Evolutionary conservation across 2,888 invertebrate genomes (phyloP).

Genomic region (Leptinotarsa juncta): DNA sequence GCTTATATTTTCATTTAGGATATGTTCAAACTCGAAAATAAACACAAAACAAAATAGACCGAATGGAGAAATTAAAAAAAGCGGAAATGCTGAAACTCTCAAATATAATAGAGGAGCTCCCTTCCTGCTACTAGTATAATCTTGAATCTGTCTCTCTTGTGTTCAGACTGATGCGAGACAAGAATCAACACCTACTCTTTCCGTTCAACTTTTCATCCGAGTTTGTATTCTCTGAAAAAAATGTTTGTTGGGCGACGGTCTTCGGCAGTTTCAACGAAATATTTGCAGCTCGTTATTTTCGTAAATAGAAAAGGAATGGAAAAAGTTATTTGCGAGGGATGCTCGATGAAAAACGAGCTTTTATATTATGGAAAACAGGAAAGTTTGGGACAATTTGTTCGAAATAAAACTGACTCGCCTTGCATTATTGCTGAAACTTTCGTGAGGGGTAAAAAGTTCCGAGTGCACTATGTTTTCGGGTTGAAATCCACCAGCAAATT

Average conservation of each 20-base stretch:
- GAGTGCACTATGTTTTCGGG: conserved; percentile 18
- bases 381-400: conserved; percentile 37
- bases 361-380: conserved; percentile 40
- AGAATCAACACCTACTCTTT: not conserved
- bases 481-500: conserved; percentile 10
- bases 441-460: conserved; percentile 15
- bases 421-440: conserved; percentile 33
- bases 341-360: conserved; percentile 32
- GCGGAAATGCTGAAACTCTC: not conserved
- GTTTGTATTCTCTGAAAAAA: conserved; percentile 1
- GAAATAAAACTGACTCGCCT: conserved; percentile 35
- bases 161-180: not conserved
- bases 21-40: not conserved
- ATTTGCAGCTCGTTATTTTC: conserved; percentile 34
- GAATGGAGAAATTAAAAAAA: not conserved
- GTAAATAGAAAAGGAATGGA: conserved; percentile 38
- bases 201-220: not conserved
- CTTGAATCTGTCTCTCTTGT: not conserved
- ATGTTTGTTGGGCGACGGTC: conserved; percentile 28
- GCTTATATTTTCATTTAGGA: too few species aligned
- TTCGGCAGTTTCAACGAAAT: conserved; percentile 28
- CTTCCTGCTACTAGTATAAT: not conserved
- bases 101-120: not conserved
- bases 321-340: conserved; percentile 33
- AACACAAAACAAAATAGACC: not conserved